Conservation (phyloP, 2,113 vertebrate genomes). For the Pycnonotus jocosus region DNA sequence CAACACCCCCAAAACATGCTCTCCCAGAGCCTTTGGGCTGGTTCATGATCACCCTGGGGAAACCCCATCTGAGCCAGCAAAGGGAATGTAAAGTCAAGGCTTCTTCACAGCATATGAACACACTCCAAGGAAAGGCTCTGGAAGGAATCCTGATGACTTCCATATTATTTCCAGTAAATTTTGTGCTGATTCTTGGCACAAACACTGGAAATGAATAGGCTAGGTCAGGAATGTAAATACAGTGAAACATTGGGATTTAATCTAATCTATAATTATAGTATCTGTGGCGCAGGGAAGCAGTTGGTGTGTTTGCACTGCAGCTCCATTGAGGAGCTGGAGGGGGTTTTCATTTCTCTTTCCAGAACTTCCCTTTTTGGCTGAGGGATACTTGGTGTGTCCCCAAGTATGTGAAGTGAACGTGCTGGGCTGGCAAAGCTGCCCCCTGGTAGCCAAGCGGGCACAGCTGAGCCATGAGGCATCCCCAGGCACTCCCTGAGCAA, state of each 20-base stretch:
- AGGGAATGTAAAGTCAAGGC: background rate
- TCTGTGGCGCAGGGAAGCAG: slow-evolving; percentile 24
- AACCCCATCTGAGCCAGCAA: background rate
- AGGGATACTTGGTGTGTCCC: slow-evolving; percentile 10
- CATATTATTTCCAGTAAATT: slow-evolving; percentile 74
- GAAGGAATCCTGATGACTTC: slow-evolving; percentile 67
- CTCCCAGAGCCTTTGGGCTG: background rate
- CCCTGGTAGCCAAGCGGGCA: background rate
- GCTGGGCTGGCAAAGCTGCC: slow-evolving; percentile 41
- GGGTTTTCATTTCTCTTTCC: background rate
- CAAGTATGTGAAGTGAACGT: background rate
- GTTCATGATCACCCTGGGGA: background rate
- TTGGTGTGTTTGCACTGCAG: slow-evolving; percentile 1
- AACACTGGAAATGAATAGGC: slow-evolving; percentile 69
- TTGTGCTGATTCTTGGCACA: slow-evolving; percentile 68
- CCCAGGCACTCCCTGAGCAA: background rate
- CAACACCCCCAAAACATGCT: background rate
- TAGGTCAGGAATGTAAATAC: slow-evolving; percentile 74
- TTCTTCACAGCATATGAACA: slow-evolving; percentile 14
- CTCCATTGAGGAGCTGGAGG: slow-evolving; percentile 1
- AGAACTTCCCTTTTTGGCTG: slow-evolving; percentile 5
- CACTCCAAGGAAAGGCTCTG: slow-evolving; percentile 60
- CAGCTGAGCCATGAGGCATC: background rate
- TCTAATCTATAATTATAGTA: slow-evolving; percentile 69
- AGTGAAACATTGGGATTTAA: slow-evolving; percentile 64